These are phyloP conservation scores for Drusus annulatus DNA, from an alignment of 1,140 invertebrate genomes.

Conservation along the genomic window DNA sequence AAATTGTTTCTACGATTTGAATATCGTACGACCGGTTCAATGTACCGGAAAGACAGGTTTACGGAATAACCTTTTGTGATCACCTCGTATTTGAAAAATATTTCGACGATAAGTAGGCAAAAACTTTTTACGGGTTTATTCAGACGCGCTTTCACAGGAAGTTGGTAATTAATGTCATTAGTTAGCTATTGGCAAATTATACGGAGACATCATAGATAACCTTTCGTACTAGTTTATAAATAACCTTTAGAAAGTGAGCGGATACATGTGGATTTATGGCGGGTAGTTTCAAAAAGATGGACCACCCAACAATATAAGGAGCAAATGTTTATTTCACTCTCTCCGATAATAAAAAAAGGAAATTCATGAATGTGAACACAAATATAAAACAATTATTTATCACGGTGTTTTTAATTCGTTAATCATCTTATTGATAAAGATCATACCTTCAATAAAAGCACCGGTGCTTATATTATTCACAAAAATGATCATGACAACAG, in stretches of 20 bases:
- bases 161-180: slow-evolving; percentile 36
- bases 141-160: slow-evolving; percentile 35
- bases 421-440: too few relatives aligned
- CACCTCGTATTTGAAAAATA: not conserved
- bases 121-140: slow-evolving; percentile 14
- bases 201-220: slow-evolving; percentile 7
- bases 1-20: too few relatives aligned
- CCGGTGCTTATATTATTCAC: too few relatives aligned
- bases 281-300: slow-evolving; percentile 11
- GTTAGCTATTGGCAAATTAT: slow-evolving; percentile 35
- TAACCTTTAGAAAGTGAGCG: slow-evolving; percentile 36
- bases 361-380: too few relatives aligned
- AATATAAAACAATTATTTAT: too few relatives aligned
- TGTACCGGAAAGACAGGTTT: slow-evolving; percentile 27
- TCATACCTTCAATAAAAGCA: too few relatives aligned
- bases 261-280: slow-evolving; percentile 4
- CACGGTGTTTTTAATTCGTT: too few relatives aligned
- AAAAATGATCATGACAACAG: too few relatives aligned
- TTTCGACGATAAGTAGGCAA: not conserved
- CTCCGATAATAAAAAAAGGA: too few relatives aligned
- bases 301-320: too few relatives aligned
- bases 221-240: not conserved
- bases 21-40: not conserved
- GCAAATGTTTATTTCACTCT: too few relatives aligned
- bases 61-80: slow-evolving; percentile 2